Percentiles rank a stretch among this genome's conserved stretches.
phyloP scores from a whole-genome alignment of 2,888 invertebrate genomes.

The Caenorhabditis drosophilae region DNA sequence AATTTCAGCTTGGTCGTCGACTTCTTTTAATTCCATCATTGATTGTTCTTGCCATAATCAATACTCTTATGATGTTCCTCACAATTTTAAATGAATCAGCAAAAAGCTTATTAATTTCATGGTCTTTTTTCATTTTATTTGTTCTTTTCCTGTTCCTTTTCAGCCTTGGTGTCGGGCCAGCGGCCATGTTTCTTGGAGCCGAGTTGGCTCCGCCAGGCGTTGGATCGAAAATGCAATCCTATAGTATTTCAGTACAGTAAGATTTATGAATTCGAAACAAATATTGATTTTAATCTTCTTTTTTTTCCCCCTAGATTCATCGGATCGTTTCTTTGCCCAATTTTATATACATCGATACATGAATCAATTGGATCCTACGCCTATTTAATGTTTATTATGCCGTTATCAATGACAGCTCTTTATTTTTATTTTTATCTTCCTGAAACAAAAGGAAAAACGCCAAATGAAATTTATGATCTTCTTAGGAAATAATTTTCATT shows the following conservation, averaged over 20 bases:
- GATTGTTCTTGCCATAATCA: constrained; percentile 43
- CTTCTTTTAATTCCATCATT: constrained; percentile 51
- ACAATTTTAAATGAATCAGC: constrained; percentile 41
- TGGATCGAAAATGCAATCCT: constrained; percentile 37
- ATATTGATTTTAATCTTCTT: too few relatives aligned
- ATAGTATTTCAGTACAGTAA: constrained; percentile 45
- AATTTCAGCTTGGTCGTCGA: constrained; percentile 54
- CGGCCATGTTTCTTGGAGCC: constrained; percentile 60
- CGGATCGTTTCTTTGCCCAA: constrained; percentile 58
- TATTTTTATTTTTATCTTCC: constrained; percentile 49
- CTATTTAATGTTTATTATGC: constrained; percentile 58
- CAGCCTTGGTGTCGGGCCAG: constrained; percentile 60
- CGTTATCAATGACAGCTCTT: constrained; percentile 43
- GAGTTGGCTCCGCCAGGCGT: constrained; percentile 50
- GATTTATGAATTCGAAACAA: too few relatives aligned
- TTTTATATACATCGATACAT: constrained; percentile 54
- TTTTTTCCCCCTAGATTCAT: too few relatives aligned
- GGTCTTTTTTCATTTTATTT: constrained; percentile 19
- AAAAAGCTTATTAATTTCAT: constrained; percentile 16
- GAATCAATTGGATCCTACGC: constrained; percentile 43
- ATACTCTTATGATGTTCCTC: constrained; percentile 54
- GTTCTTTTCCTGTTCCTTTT: constrained; percentile 18
- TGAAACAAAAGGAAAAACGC: constrained; percentile 40
- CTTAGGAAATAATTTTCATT: constrained; percentile 11
- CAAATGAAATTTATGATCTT: constrained; percentile 30